Evolutionary conservation across 1,140 invertebrate genomes (phyloP).

Genomic region (Zaprionus davidi): DNA sequence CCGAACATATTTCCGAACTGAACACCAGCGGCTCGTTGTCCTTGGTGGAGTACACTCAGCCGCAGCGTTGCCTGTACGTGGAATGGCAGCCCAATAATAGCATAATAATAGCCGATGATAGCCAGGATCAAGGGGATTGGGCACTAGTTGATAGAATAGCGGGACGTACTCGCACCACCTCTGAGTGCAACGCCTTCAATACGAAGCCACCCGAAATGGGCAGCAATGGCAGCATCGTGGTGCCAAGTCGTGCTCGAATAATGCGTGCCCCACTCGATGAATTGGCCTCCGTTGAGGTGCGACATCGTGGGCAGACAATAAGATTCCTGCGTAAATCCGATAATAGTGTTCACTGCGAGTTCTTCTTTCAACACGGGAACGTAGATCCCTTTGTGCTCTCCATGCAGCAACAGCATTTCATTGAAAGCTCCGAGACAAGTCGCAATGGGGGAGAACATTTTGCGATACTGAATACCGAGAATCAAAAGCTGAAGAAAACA

Average conservation of each 20-base stretch:
- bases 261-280: slow-evolving; percentile 88
- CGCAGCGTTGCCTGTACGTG: slow-evolving; percentile 86
- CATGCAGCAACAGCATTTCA: slow-evolving; percentile 85
- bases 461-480: slow-evolving; percentile 77
- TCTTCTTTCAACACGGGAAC: slow-evolving; percentile 94
- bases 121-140: slow-evolving; percentile 91
- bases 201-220: slow-evolving; percentile 61
- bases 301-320: slow-evolving; percentile 88
- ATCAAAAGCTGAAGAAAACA: slow-evolving; percentile 90
- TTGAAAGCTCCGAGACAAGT: slow-evolving; percentile 53
- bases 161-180: slow-evolving; percentile 85
- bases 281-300: slow-evolving; percentile 88
- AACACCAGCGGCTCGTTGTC: slow-evolving; percentile 87
- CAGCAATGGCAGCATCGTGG: slow-evolving; percentile 32
- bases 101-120: slow-evolving; percentile 89
- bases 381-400: slow-evolving; percentile 91
- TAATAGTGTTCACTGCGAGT: slow-evolving; percentile 90
- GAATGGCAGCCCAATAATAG: slow-evolving; percentile 92
- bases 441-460: slow-evolving; percentile 63
- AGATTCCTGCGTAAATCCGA: slow-evolving; percentile 89
- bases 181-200: slow-evolving; percentile 84
- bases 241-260: slow-evolving; percentile 85
- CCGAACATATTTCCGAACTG: slow-evolving; percentile 86
- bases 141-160: slow-evolving; percentile 90
- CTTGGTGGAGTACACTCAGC: slow-evolving; percentile 85